Base-by-base conservation (phyloP, 2,113 vertebrate species). In the Uropsilus gracilis region DNA sequence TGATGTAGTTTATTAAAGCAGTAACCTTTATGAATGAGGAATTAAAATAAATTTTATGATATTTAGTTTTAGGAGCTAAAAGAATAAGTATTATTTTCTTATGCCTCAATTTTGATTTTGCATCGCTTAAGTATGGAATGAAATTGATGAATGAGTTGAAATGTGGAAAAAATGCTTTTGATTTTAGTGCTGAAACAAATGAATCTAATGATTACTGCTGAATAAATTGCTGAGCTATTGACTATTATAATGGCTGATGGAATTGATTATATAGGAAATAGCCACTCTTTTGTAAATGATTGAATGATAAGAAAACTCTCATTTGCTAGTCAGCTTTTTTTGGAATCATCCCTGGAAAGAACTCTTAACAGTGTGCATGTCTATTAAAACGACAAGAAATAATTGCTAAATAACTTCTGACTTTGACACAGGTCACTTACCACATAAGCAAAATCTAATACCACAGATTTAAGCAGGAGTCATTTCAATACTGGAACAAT, bases 191-290 rank as follows among this genome's bases (percentile, higher is more conserved):
- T 78, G 69, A 97, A 61, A 92, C 68, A 92, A 95, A 69, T 86
- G 57, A 88, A 86, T 97, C 42, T 76, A 84, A 78, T 87, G 37
- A 89, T 95, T 95, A 64, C 71, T 71, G 18, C 28, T 61, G 63
- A 90, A 73, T 92, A 44, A 88, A 86, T 89, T 39, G 22, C 44
- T 92, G 26, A 82, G 85, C n/a, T 95, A 90, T 92, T 95, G 69
- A 75, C 50, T 75, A 80, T 88, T 50, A 59, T 84, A 92, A 87
- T 96, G 93, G 68, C 78, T 95, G 50, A 80, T 73, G 73, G 64
- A 81, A 97, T 94, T 96, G 91, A 96, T 94, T 90, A 78, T n/a
- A 69, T 37, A 92, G 82, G 92, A 90, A 94, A 86, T 24, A 94
- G 63, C 68, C 28, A 64, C 78, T 96, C 42, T 88, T 95, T 90